A percentile compares a stretch with the other conserved stretches of the same genome.
Conservation (phyloP, 2,888 invertebrate genomes). For the Caenorhabditis sinica region DNA sequence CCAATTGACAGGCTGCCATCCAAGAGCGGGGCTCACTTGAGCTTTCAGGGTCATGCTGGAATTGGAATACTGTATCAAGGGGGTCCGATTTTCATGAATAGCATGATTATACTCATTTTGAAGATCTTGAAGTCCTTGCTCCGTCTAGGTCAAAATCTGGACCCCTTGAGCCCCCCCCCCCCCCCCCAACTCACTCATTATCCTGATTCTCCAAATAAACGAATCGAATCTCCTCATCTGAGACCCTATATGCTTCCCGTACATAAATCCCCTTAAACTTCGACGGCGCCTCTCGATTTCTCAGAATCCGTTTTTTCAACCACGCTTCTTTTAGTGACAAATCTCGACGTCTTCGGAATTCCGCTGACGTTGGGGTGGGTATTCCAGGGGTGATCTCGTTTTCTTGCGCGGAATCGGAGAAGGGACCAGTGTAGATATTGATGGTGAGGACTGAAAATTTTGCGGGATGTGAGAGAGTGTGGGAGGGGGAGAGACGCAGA, state of each 20-base stretch:
- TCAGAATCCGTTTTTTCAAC: constrained; percentile 6
- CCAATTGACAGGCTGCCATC: constrained; percentile 61
- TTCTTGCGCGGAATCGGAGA: constrained; percentile 19
- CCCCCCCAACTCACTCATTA: constrained; percentile 57
- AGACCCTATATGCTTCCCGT: constrained; percentile 63
- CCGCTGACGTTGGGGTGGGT: constrained; percentile 1
- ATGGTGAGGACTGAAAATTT: constrained; percentile 44
- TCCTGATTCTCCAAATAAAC: constrained; percentile 60
- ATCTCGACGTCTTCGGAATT: constrained; percentile 41
- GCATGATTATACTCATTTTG: too few species aligned
- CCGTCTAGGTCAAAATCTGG: not conserved
- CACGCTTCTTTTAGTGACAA: constrained; percentile 44
- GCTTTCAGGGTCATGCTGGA: constrained; percentile 49
- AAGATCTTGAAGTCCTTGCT: not conserved
- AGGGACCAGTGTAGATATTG: constrained; percentile 49
- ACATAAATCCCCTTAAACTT: constrained; percentile 64
- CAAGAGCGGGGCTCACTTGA: constrained; percentile 7
- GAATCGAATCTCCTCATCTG: constrained; percentile 53
- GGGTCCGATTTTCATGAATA: too few species aligned
- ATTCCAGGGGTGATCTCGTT: constrained; percentile 43
- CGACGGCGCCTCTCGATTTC: constrained; percentile 12
- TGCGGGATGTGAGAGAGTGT: not conserved
- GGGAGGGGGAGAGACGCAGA: not conserved
- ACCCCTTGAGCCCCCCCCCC: too few species aligned
- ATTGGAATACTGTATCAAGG: not conserved